Conservation (phyloP, 2,797 vertebrate genomes). For the Poeciliopsis gracilis region DNA sequence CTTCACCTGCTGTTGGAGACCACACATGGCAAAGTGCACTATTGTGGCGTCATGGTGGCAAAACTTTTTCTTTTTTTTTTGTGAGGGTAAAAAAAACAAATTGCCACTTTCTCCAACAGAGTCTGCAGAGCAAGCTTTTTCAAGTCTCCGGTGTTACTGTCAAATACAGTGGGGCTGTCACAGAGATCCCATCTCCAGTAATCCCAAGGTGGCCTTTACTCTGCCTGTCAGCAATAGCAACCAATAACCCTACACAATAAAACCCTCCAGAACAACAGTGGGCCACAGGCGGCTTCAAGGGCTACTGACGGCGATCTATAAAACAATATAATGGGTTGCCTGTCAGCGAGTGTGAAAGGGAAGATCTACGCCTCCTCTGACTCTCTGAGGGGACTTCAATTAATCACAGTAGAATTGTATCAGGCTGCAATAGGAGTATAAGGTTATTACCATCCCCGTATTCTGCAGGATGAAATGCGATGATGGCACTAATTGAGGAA, state of each 20-base stretch:
- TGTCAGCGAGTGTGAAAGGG: constrained; percentile 80
- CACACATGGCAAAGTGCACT: not conserved
- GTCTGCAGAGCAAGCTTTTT: constrained; percentile 44
- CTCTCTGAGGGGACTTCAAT: constrained; percentile 80
- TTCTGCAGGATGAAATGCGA: constrained; percentile 79
- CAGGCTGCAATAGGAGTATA: constrained; percentile 72
- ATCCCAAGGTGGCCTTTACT: constrained; percentile 77
- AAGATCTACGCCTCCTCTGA: constrained; percentile 80
- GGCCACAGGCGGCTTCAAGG: constrained; percentile 79
- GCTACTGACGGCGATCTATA: constrained; percentile 83
- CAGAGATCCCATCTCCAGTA: constrained; percentile 69
- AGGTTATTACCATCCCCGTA: constrained; percentile 78
- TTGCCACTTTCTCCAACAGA: constrained; percentile 32
- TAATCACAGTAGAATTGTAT: constrained; percentile 83
- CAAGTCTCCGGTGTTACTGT: constrained; percentile 48
- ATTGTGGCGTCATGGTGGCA: constrained; percentile 8
- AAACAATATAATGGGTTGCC: constrained; percentile 84
- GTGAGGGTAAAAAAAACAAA: constrained; percentile 31
- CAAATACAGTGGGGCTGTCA: constrained; percentile 67
- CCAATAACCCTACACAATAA: constrained; percentile 83
- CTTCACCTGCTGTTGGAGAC: constrained; percentile 10
- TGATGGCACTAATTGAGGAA: constrained; percentile 82
- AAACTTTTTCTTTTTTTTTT: constrained; percentile 9
- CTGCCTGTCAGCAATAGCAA: constrained; percentile 79
- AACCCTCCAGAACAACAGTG: constrained; percentile 76